Evolutionary conservation across 2,888 invertebrate species (phyloP), one percentile per base, ranked within the genome.

Genomic region (Nudaria mundana): DNA sequence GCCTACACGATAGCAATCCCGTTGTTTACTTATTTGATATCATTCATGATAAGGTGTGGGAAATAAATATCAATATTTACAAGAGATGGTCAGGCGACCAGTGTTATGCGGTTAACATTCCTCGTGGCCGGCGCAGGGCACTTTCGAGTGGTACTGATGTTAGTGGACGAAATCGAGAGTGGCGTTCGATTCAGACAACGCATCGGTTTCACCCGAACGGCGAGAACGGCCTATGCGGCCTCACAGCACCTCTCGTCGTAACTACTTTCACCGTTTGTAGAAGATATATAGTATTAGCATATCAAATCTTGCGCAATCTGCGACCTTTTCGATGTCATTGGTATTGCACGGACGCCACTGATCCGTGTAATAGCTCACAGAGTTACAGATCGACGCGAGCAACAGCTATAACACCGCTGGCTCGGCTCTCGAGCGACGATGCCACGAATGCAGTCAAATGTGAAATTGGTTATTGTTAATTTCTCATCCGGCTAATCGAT

Each of bases 151-250:
- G 49, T 42, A 37, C 48, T 30, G 41, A 44, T 46, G 58, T 48
- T 56, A 3, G 5, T 7, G 20, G 8, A 68, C 64, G 79, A 81
- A 77, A 81, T 49, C 73, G 81, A 80, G 79, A 81, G 81, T 77
- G 75, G 50, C 55, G 48, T 57, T 62, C 49, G 49, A 55, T 58
- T 62, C 48, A 56, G 52, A 35, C 40, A 47, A 34, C 40, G 44
- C n/a, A 48, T 53, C 56, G 60, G 36, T 37, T 44, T 54, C 60
- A 30, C 45, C 32, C 22, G 44, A 37, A 35, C 40, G 25, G 6
- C 31, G 44, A 24, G 37, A 32, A 25, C 37, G 23, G 39, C 31
- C 40, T 46, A 48, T 46, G 48, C 45, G 14, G 22, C 15, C 13
- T 36, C 32, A 10, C 45, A 15, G 23, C 13, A 13, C 39, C 31